Evolutionary conservation across 1,140 invertebrate species (phyloP).

Genomic region (Drosophila sechellia): DNA sequence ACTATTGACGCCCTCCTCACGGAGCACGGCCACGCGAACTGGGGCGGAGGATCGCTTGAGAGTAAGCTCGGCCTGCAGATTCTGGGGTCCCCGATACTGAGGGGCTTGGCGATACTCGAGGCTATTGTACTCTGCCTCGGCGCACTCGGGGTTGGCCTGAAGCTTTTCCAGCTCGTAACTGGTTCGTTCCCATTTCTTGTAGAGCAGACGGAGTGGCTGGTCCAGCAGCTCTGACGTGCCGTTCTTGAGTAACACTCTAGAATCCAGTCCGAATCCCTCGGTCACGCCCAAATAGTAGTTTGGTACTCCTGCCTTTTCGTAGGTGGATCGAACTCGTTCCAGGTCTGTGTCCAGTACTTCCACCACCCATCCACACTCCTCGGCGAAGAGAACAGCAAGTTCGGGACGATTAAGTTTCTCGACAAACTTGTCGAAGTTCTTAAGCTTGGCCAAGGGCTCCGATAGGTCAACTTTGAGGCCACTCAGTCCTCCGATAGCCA

Average conservation of each 20-base stretch:
- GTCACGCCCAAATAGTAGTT: slow-evolving; percentile 90
- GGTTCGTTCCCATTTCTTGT: slow-evolving; percentile 97
- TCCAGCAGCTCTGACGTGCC: slow-evolving; percentile 87
- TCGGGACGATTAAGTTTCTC: slow-evolving; percentile 82
- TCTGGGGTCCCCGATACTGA: slow-evolving; percentile 89
- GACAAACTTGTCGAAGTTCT: slow-evolving; percentile 19
- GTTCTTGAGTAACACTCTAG: slow-evolving; percentile 87
- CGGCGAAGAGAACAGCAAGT: slow-evolving; percentile 92
- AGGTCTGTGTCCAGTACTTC: slow-evolving; percentile 89
- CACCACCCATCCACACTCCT: slow-evolving; percentile 96
- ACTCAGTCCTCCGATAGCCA: slow-evolving; percentile 96
- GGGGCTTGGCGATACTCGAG: slow-evolving; percentile 87
- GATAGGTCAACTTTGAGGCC: slow-evolving; percentile 90
- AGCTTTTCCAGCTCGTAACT: slow-evolving; percentile 94
- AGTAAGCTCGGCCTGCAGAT: slow-evolving; percentile 87
- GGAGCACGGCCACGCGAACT: slow-evolving; percentile 93
- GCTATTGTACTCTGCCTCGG: slow-evolving; percentile 91
- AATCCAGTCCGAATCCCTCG: slow-evolving; percentile 88
- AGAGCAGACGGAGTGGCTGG: slow-evolving; percentile 88
- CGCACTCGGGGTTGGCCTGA: slow-evolving; percentile 93
- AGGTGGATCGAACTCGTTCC: slow-evolving; percentile 87
- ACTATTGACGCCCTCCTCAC: slow-evolving; percentile 99
- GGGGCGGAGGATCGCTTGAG: slow-evolving; percentile 75
- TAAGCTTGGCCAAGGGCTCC: slow-evolving; percentile 26
- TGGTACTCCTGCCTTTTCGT: slow-evolving; percentile 87